Conservation (phyloP, 2,113 vertebrate species). For the Pogona vitticeps region DNA sequence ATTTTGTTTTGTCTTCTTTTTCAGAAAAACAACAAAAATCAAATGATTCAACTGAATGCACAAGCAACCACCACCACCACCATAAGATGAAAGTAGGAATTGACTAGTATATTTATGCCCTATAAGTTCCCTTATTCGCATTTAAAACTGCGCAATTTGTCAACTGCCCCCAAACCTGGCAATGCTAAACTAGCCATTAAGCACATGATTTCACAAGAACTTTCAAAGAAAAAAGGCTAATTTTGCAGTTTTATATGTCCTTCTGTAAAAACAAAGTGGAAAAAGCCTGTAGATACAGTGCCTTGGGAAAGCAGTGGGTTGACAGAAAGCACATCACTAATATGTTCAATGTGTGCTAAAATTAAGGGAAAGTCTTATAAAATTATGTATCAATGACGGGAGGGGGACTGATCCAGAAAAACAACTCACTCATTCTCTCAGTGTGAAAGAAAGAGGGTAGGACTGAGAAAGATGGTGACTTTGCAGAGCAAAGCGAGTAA, state of each 20-base stretch:
- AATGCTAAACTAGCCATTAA: background rate
- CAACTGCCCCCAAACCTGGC: conserved; percentile 25
- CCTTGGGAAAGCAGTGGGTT: conserved; percentile 9
- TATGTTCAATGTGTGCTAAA: conserved; percentile 17
- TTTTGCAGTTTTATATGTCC: conserved; percentile 7
- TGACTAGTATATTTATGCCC: background rate
- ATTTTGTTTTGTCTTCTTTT: background rate
- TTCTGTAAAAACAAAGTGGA: conserved; percentile 22
- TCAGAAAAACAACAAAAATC: conserved; percentile 20
- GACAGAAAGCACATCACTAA: conserved; percentile 11
- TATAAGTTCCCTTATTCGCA: background rate
- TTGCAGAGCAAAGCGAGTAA: background rate
- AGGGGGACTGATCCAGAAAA: background rate
- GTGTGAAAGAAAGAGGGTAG: background rate
- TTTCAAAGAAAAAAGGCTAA: background rate
- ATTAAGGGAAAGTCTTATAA: conserved; percentile 15
- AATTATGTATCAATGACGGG: background rate
- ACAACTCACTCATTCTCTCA: background rate
- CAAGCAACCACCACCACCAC: background rate
- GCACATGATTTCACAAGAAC: conserved; percentile 25
- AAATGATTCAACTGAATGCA: conserved; percentile 2
- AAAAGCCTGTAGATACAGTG: conserved; percentile 20
- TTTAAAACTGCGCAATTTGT: background rate
- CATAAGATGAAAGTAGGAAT: conserved; percentile 8
- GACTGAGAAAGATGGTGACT: background rate